Evolutionary conservation across 2,797 vertebrate genomes (phyloP).

Genomic region (Sebastes iracundus): DNA sequence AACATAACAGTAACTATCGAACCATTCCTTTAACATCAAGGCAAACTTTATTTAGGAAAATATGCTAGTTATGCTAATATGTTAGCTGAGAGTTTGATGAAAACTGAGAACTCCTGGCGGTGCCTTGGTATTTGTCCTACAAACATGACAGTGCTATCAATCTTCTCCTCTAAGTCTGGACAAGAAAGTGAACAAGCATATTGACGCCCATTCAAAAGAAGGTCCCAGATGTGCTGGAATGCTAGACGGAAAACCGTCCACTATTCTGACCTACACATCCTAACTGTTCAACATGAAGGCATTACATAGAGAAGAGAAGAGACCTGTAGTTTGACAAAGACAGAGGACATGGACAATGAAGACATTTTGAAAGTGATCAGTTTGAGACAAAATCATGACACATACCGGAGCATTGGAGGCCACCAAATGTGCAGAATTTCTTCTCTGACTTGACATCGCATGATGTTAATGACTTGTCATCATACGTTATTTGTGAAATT

Average conservation of each 20-base stretch:
- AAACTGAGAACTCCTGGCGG: not conserved
- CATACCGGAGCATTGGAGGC: slow-evolving; percentile 58
- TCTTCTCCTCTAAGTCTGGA: not conserved
- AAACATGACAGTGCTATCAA: not conserved
- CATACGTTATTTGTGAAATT: accelerated
- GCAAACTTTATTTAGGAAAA: too few species aligned
- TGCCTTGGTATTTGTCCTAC: not conserved
- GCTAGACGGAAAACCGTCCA: not conserved
- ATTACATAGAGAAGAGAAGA: not conserved
- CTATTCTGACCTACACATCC: not conserved
- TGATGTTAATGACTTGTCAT: accelerated
- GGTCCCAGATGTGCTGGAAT: not conserved
- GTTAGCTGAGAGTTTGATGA: too few species aligned
- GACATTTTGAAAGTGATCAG: not conserved
- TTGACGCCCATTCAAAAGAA: not conserved
- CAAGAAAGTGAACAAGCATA: not conserved
- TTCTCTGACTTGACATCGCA: accelerated
- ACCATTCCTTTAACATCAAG: too few species aligned
- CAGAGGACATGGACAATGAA: not conserved
- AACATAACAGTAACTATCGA: not conserved
- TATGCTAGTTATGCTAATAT: too few species aligned
- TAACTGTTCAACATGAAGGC: not conserved
- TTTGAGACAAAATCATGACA: not conserved
- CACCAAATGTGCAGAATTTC: accelerated
- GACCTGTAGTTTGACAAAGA: not conserved